Base-by-base conservation (phyloP, 2,888 invertebrate genomes). In the Anthophora plumipes region DNA sequence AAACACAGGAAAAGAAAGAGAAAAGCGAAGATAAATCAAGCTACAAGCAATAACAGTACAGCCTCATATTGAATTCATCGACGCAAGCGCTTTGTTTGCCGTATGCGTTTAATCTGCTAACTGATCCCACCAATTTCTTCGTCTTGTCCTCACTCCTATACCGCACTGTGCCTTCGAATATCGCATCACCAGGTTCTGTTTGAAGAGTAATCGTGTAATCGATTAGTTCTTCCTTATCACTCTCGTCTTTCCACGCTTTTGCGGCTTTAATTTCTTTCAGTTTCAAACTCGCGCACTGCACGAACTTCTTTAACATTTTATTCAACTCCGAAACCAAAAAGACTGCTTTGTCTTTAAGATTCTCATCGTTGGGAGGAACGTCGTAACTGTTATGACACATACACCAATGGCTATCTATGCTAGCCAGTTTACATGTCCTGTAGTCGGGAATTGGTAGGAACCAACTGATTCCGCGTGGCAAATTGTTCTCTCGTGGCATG, bases 361-460 rank as follows among this genome's bases (percentile, higher is more conserved):
- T 91, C 0, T 92, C 87, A 84, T 96, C 95, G 43, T 95, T 94
- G 0, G 94, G 93, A 0, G 94, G 91, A 22, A 97, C 90, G 83
- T 95, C 94, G 66, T 93, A 94, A 69, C 95, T 95, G 76, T 95
- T 95, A 90, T 97, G 96, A 86, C 98, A 98, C 31, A 97, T 97
- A 92, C 98, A 98, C 97, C 97, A 98, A 91, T 98, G 97, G 39
- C 96, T 95, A 0, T 96, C 95, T 77, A 99, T 97, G 0, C 94
- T 96, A 0, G 98, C 98, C 79, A 94, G 94, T 66, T 95, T 94
- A 91, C 98, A 99, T 0, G 96, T 97, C 59, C 98, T 94, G 72
- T 95, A 94, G 52, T 91, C 92, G 0, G 97, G 96, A 78, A 98
- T 95, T 0, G 96, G 95, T 37, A 96, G 93, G 92, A 98, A 98